Evolutionary conservation across 2,113 vertebrate species (phyloP), one percentile per base, ranked within the genome.

Genomic region (Gadus chalcogrammus): DNA sequence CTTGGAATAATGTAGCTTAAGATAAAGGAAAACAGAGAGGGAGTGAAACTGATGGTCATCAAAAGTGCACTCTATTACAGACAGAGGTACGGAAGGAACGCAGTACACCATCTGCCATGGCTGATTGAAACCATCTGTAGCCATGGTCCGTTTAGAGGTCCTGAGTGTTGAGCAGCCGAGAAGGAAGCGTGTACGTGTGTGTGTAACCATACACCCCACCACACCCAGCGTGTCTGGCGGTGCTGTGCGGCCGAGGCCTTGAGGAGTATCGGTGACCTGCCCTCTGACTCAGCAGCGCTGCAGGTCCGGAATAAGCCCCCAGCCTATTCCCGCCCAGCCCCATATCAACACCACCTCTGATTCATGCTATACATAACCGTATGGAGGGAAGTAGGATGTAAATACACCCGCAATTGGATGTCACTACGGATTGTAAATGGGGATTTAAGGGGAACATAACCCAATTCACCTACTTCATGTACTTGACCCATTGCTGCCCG

Each of bases 121-220:
- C 55, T 15, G 56, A 83, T 48, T 64, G 60, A 78, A 85, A 82
- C 79, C 83, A 84, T 82, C 79, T 87, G 77, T 20, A 64, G 67
- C 64, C 66, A 24, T 15, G 52, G 63, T 73, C 3, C 18, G 70
- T 68, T 73, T 69, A 52, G 15, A 38, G 13, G 73, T 68, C 60
- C 38, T 66, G n/a, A 28, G 35, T 69, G 9, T 74, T 80, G 68
- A 65, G 18, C 61, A 71, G 65, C 24, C 22, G 60, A 69, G 4
- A 80, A 20, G 9, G 20, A 77, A 73, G 67, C 65, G 71, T 81
- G 18, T 68, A 55, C 68, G 64, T 67, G 59, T 28, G 16, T 9
- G 61, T 65, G 70, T 72, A 72, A 72, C 70, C 12, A 13, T 66
- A 72, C 70, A 72, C 70, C 18, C 15, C 27, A 64, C 62, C 79